Percentiles rank a stretch among this genome's conserved stretches.
phyloP scores from a whole-genome alignment of 2,888 invertebrate genomes.

The Tetrapedia diversipes region DNA sequence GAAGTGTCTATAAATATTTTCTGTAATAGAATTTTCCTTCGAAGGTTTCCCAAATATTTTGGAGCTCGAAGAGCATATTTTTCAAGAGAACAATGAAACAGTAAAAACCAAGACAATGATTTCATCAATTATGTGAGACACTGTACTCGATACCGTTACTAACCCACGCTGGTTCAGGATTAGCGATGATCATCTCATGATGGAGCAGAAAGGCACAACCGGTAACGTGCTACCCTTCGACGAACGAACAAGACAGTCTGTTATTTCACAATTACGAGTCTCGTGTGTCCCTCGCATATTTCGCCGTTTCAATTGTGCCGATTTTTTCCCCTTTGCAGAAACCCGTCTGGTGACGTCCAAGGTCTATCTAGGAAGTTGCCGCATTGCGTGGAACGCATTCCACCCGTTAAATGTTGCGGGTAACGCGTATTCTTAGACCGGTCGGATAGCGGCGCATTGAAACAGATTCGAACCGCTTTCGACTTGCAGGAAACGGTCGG shows the following conservation, averaged over 20 bases:
- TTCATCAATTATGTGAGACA: too few species aligned
- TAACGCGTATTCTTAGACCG: constrained; percentile 66
- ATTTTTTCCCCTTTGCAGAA: constrained; percentile 37
- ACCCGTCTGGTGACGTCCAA: constrained; percentile 46
- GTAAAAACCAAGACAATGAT: too few species aligned
- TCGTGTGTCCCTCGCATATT: constrained; percentile 47
- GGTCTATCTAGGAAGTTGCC: constrained; percentile 62
- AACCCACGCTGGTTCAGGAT: not conserved
- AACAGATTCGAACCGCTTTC: constrained; percentile 37
- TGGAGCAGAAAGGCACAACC: constrained; percentile 16
- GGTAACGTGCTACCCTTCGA: constrained; percentile 7
- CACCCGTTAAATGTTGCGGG: constrained; percentile 59
- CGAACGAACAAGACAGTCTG: constrained; percentile 24
- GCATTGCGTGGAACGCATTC: constrained; percentile 63
- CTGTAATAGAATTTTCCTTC: too few species aligned
- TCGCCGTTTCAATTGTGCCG: constrained; percentile 38
- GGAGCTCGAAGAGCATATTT: too few species aligned
- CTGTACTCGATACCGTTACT: too few species aligned
- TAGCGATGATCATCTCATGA: constrained; percentile 13
- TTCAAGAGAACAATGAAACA: too few species aligned
- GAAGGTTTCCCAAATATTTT: too few species aligned
- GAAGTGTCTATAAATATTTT: too few species aligned
- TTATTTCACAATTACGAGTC: constrained; percentile 31
- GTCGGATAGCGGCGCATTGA: constrained; percentile 44
- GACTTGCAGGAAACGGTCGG: constrained; percentile 28